Base-by-base conservation (phyloP, 2,113 vertebrate species). In the Psilopogon haemacephalus region DNA sequence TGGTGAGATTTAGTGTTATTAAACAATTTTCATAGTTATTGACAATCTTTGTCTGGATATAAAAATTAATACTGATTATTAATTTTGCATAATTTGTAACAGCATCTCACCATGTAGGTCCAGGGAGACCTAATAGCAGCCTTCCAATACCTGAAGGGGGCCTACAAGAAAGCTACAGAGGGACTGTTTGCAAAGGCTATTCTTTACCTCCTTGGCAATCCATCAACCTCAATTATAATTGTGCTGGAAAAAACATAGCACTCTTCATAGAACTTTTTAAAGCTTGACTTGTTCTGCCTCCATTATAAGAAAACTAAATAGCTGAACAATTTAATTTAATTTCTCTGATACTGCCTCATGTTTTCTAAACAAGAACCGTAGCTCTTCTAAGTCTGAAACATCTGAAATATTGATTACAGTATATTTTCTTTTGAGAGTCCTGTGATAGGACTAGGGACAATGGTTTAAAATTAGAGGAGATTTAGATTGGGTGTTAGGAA, bases 251-350 rank as follows among this genome's bases (percentile, higher is more conserved):
- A 94, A 87, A 46, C 50, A 79, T 10, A 84, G 28, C 52, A 62
- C 56, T 90, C 67, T 82, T 86, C 65, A 87, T 73, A 89, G 74
- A 90, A 65, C 38, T 48, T 91, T 78, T 94, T 84, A 83, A 96
- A 87, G 78, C 77, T 90, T 91, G 71, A 84, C 69, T 90, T 90
- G 60, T 92, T 93, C 87, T 89, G 72, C 84, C 93, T 58, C 59
- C 68, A 81, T 96, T 95, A 86, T 67, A 91, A 93, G 65, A 88
- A 94, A 96, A 70, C n/a, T 70, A 95, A 97, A 95, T 58, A 80
- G 18, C 64, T 86, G 50, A 92, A 64, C 73, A 85, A 97, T 96
- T 97, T 95, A 94, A 95, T 96, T 96, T 94, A 95, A 96, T 95
- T 96, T 95, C 65, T 93, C 48, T 26, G 21, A 50, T 54, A 73